These are phyloP conservation scores for Temnothorax unifasciatus DNA, from an alignment of 2,888 invertebrate species.

Conservation along the genomic window DNA sequence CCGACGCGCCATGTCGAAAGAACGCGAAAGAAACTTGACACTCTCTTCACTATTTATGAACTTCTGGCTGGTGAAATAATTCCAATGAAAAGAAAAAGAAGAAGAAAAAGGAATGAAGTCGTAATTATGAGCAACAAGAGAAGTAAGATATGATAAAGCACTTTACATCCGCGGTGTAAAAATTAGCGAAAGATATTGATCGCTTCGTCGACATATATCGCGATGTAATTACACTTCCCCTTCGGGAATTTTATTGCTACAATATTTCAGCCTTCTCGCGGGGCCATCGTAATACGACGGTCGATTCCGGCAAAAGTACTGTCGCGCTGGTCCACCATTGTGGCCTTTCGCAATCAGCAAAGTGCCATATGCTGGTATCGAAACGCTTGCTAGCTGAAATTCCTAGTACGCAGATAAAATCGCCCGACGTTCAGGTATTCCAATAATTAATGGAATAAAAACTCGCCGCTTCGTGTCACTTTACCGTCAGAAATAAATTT, in stretches of 20 bases:
- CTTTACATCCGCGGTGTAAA: conserved; percentile 14
- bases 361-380: conserved; percentile 74
- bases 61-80: conserved; percentile 62
- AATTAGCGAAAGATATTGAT: conserved; percentile 57
- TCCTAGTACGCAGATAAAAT: conserved; percentile 69
- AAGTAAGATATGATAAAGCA: conserved; percentile 12
- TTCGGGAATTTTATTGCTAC: conserved; percentile 68
- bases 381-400: conserved; percentile 73
- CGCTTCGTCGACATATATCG: conserved; percentile 44
- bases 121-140: conserved; percentile 43
- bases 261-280: conserved; percentile 66
- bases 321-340: conserved; percentile 61
- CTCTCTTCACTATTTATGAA: conserved; percentile 76
- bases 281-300: conserved; percentile 57
- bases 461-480: conserved; percentile 56
- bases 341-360: conserved; percentile 77
- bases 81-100: conserved; percentile 56
- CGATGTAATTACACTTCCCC: conserved; percentile 59
- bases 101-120: conserved; percentile 15
- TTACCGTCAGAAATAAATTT: conserved; percentile 54
- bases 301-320: conserved; percentile 56
- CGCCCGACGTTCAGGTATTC: conserved; percentile 66
- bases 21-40: conserved; percentile 70
- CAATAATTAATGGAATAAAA: conserved; percentile 76
- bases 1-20: conserved; percentile 48